Conservation (phyloP, 2,888 invertebrate species). For the Druceiella hillmani region DNA sequence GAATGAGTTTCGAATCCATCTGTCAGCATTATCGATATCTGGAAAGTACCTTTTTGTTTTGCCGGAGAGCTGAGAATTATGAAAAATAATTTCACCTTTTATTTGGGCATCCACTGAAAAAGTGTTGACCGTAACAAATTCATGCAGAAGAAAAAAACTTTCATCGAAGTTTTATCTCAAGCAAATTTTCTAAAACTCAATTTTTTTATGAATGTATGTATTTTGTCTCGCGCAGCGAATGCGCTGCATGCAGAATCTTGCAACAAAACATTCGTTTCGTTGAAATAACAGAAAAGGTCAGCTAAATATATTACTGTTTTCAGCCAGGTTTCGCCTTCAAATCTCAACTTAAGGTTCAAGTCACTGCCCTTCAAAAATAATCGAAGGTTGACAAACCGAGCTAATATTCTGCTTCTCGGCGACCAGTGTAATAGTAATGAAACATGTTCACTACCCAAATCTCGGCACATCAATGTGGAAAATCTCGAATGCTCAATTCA, state of each 20-base stretch:
- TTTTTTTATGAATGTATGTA: constrained; percentile 11
- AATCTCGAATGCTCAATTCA: no score
- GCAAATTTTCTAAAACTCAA: constrained; percentile 10
- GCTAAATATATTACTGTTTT: constrained; percentile 16
- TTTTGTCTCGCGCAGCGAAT: constrained; percentile 12
- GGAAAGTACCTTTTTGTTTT: constrained; percentile 13
- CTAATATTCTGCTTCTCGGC: constrained; percentile 16
- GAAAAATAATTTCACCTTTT: constrained; percentile 15
- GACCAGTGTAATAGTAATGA: no score
- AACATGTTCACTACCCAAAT: no score
- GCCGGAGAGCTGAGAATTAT: constrained; percentile 18
- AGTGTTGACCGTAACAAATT: constrained; percentile 10
- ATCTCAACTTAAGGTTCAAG: constrained; percentile 11
- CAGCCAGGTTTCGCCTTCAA: constrained; percentile 16
- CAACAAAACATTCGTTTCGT: constrained; percentile 16
- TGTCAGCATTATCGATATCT: constrained; percentile 7
- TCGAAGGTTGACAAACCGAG: constrained; percentile 17
- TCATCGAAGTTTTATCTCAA: constrained; percentile 14
- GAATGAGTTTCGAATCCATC: constrained; percentile 14
- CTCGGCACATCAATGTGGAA: no score
- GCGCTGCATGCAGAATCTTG: constrained; percentile 11
- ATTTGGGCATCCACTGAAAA: constrained; percentile 12
- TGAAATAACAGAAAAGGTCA: constrained; percentile 15
- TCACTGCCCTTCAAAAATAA: constrained; percentile 11
- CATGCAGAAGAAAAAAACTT: constrained; percentile 10